Conservation (phyloP, 2,888 invertebrate genomes). For the Dendrolimus pini region DNA sequence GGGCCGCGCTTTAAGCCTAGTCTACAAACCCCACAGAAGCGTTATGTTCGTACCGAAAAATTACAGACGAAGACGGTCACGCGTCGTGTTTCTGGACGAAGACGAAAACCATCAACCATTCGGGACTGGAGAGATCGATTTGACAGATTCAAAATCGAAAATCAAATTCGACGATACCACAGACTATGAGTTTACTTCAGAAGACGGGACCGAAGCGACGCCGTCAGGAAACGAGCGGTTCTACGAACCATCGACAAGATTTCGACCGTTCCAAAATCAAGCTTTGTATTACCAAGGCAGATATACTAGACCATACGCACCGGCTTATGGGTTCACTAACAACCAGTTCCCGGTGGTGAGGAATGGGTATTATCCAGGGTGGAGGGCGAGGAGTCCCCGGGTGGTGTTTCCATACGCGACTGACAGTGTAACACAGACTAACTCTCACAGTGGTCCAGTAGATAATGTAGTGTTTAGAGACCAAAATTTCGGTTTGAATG, state of each 20-base stretch:
- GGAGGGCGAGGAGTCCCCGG: constrained; percentile 66
- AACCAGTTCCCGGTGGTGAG: constrained; percentile 41
- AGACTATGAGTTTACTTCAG: constrained; percentile 66
- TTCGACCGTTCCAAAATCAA: constrained; percentile 33
- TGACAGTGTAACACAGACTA: constrained; percentile 55
- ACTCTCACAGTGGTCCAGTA: constrained; percentile 56
- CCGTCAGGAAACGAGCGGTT: constrained; percentile 58
- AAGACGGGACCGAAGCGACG: constrained; percentile 22
- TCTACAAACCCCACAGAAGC: constrained; percentile 48
- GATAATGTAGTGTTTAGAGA: constrained; percentile 76
- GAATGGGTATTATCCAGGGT: constrained; percentile 53
- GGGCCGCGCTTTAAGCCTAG: constrained; percentile 56
- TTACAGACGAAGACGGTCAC: constrained; percentile 36
- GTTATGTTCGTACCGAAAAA: constrained; percentile 60
- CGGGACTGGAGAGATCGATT: constrained; percentile 61
- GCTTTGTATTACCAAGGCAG: constrained; percentile 55
- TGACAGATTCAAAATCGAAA: constrained; percentile 53
- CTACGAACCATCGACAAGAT: constrained; percentile 48
- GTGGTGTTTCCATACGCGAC: constrained; percentile 68
- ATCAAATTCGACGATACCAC: constrained; percentile 68
- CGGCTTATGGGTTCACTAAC: constrained; percentile 50
- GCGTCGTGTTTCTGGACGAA: constrained; percentile 59
- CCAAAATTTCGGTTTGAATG: constrained; percentile 77
- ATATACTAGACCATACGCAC: constrained; percentile 55
- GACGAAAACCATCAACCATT: constrained; percentile 48